Conservation (phyloP, 2,113 vertebrate genomes). For the Camarhynchus parvulus region DNA sequence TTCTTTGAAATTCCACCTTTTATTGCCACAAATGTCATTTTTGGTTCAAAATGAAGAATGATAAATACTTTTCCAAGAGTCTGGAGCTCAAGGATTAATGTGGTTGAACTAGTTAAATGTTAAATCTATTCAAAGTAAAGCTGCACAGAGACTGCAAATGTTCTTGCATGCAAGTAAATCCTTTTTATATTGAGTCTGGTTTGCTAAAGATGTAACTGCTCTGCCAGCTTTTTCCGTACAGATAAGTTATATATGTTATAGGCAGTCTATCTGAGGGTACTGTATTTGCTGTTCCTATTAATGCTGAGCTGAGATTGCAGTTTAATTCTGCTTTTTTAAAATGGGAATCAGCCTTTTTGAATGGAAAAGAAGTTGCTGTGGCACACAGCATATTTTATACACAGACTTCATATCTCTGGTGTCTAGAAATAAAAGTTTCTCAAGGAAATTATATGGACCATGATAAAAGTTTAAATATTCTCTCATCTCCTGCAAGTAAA, state of each 20-base stretch:
- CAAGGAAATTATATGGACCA: neutral
- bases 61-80: constrained; percentile 30
- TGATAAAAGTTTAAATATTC: neutral
- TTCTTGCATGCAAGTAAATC: constrained; percentile 54
- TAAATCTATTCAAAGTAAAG: constrained; percentile 65
- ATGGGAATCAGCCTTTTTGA: neutral
- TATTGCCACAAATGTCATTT: constrained; percentile 39
- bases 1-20: constrained; percentile 46
- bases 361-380: neutral
- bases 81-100: constrained; percentile 43
- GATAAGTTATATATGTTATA: constrained; percentile 47
- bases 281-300: constrained; percentile 24
- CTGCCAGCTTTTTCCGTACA: constrained; percentile 42
- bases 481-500: neutral
- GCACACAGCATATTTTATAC: neutral
- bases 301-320: neutral
- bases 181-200: constrained; percentile 52
- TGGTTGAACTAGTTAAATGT: constrained; percentile 59
- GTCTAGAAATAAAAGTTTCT: neutral
- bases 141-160: constrained; percentile 35
- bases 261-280: neutral
- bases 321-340: constrained; percentile 30
- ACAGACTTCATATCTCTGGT: neutral
- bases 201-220: constrained; percentile 26
- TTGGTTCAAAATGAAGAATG: constrained; percentile 23